Evolutionary conservation across 1,140 invertebrate genomes (phyloP), one percentile per base, ranked within the genome.

Genomic region (Portunus trituberculatus): DNA sequence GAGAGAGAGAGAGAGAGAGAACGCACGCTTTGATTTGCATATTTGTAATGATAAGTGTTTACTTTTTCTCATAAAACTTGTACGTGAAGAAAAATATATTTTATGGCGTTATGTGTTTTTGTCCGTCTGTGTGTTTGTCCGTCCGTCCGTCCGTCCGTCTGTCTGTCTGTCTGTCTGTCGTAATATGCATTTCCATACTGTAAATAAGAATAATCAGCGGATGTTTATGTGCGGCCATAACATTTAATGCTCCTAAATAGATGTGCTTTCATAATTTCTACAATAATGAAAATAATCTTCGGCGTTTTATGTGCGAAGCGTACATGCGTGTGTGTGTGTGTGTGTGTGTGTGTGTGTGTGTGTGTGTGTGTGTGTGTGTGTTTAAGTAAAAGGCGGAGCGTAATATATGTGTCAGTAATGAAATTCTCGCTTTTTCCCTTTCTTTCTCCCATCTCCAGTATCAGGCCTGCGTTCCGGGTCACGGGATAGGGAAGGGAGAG

Each of bases 381-480:
- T 76, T 1, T n/a, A n/a, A n/a, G 20, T 76, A n/a, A 76, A 76
- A n/a, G 67, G 20, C 67, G 12, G 67, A 76, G 20, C 67, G 67
- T 76, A n/a, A 76, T 76, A 76, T 76, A 76, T 76, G 67, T 76
- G 67, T 76, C 67, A 76, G 67, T 76, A 76, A 76, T 76, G 67
- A 76, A 76, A 76, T 76, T 76, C 67, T 76, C 67, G 20, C 25
- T 76, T 76, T 76, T n/a, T n/a, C 25, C 52, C 16, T n/a, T 7
- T 20, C 25, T n/a, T n/a, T n/a, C 67, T 20, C n/a, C n/a, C 67
- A 12, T 76, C 67, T 7, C 67, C 25, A 28, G 28, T 25, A 28
- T 20, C 39, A 52, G n/a, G 31, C 48, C 25, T 46, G 7, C 6
- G 39, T 59, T 59, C 52, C 14, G 88, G 39, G 39, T 39, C 39